Evolutionary conservation across 1,140 invertebrate genomes (phyloP), one percentile per base, ranked within the genome.

Genomic region (Neodiprion virginianus): DNA sequence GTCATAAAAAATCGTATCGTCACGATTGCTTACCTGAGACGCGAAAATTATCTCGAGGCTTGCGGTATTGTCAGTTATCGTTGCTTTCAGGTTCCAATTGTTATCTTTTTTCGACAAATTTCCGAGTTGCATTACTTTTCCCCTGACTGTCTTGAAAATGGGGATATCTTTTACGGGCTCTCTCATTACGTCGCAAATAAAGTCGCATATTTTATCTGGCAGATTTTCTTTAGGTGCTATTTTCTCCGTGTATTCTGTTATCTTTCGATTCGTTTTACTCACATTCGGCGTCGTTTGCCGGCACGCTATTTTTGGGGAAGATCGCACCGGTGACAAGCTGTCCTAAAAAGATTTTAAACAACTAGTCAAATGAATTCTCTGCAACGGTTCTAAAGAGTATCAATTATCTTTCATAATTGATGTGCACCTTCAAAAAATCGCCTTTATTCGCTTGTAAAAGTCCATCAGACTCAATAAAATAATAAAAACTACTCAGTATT

Each of bases 21-120:
- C 48, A 28, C 11, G 12, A 67, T 14, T 65, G 48, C 5, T 48
- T 77, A 86, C 87, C 78, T 85, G 61, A 10, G 85, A 82, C 69
- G 83, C 78, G 78, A 88, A 85, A 17, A 72, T 72, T 7, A 87
- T 78, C 48, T 87, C 79, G 23, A 87, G 73, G 61, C 67, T 82
- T 69, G 76, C 79, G 21, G 84, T 84, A 47, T 71, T 66, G 79
- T 88, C 86, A 12, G 73, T 78, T 48, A 88, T 75, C 14, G 76
- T 79, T 72, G 76, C 85, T 67, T 82, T 80, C 21, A 87, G 79
- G 69, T 70, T 72, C 86, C 86, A 85, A 48, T 67, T 23, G 40
- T 48, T 21, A 76, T 80, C 74, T 67, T 79, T 76, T 71, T 80
- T 83, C 17, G 74, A 72, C 28, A 88, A 67, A 69, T 81, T 81